Base-by-base conservation (phyloP, 92 coral and sea anemone genomes). In the Actinernus sp. region DNA sequence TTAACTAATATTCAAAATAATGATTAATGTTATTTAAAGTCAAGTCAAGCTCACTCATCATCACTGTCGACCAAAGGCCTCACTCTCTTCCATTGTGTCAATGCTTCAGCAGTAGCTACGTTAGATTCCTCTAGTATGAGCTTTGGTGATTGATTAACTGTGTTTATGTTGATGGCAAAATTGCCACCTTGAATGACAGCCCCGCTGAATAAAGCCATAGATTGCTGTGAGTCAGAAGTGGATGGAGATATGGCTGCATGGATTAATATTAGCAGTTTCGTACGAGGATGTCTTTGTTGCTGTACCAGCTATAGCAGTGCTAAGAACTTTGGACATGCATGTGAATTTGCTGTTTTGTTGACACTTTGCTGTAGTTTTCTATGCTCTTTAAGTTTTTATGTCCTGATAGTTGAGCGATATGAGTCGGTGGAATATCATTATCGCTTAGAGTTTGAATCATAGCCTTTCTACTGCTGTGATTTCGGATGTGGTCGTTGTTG, bases 311-410 rank as follows among this genome's bases (percentile, higher is more conserved):
- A 31, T n/a, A 56, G 17, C 58, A 52, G 1, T 49, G 28, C 76
- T 32, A 20, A 68, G 47, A 28, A 59, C 27, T 30, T 71, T 31
- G 18, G 78, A 71, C 68, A 71, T 71, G 37, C n/a, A n/a, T n/a
- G n/a, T 71, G 31, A 64, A 54, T 54, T 51, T 58, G 60, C 45
- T 45, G 48, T 21, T 56, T 70, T 33, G 65, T 33, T 3, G 65
- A 54, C 14, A 58, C 65, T n/a, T n/a, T n/a, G n/a, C n/a, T n/a
- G n/a, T n/a, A n/a, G n/a, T n/a, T n/a, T n/a, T n/a, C n/a, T n/a
- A n/a, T n/a, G n/a, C n/a, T n/a, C n/a, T n/a, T n/a, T n/a, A n/a
- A n/a, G n/a, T n/a, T n/a, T n/a, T n/a, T 56, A 26, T 56, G 63
- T 39, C 63, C 63, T 18, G 63, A 56, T 26, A 31, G 63, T 31